Percentiles rank a stretch among this genome's conserved stretches.
Evolutionary conservation across 2,113 vertebrate species (phyloP).

Genomic region (Pampusana beccarii): DNA sequence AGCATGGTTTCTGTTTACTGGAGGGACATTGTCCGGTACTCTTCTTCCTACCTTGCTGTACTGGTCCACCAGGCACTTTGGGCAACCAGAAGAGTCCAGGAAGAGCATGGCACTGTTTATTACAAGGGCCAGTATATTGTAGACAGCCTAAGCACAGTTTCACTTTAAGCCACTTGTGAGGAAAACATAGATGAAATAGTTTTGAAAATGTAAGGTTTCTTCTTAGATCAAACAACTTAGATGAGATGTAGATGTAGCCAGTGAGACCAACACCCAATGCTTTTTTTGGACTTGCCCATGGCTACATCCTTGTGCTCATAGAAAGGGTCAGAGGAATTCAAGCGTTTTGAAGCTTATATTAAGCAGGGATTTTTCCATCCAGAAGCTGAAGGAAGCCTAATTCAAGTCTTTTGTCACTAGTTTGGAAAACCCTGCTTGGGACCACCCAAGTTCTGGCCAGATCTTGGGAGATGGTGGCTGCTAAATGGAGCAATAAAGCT

Average conservation of each 20-base stretch:
- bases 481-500: background rate
- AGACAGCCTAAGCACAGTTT: background rate
- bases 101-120: background rate
- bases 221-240: background rate
- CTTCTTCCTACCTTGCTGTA: background rate
- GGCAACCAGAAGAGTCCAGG: background rate
- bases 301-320: background rate
- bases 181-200: background rate
- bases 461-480: background rate
- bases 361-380: background rate
- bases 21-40: background rate
- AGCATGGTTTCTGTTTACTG: background rate
- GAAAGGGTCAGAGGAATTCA: background rate
- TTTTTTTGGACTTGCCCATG: background rate
- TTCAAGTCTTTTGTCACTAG: background rate
- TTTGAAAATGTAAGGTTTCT: background rate
- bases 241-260: background rate
- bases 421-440: background rate
- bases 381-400: background rate
- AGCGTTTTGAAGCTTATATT: background rate
- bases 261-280: accelerated
- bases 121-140: background rate
- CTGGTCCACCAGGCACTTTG: background rate
- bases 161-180: background rate
- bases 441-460: background rate